Evolutionary conservation across 2,888 invertebrate species (phyloP).

Genomic region (Drosophila macrospina): DNA sequence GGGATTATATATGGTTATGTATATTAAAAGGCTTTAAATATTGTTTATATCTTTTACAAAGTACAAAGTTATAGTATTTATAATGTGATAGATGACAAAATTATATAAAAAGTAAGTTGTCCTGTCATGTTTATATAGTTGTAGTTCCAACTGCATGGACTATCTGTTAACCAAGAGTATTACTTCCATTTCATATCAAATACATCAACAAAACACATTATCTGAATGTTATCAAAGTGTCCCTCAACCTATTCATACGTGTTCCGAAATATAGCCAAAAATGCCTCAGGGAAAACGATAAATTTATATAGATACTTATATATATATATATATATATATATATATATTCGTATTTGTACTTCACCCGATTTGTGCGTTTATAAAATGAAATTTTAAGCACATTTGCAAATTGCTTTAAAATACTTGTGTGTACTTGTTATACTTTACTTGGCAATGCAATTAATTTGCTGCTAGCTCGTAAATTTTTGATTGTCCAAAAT

Average conservation of each 20-base stretch:
- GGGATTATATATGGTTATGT: no score
- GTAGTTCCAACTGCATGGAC: slow-evolving; percentile 20
- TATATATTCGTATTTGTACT: slow-evolving; percentile 7
- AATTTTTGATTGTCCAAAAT: slow-evolving; percentile 33
- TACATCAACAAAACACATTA: slow-evolving; percentile 1
- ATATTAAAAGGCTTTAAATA: not conserved
- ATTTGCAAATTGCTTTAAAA: slow-evolving; percentile 35
- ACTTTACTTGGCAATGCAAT: slow-evolving; percentile 27
- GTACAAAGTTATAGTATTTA: not conserved
- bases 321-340: not conserved
- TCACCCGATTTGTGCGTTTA: slow-evolving; percentile 13
- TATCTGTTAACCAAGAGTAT: not conserved
- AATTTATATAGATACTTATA: not conserved
- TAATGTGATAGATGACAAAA: not conserved
- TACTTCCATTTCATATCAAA: slow-evolving; percentile 7
- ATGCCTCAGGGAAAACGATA: slow-evolving; percentile 2
- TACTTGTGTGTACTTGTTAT: slow-evolving; percentile 43
- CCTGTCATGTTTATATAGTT: not conserved
- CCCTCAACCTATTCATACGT: slow-evolving; percentile 22
- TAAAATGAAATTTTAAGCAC: slow-evolving; percentile 11
- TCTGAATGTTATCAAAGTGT: slow-evolving; percentile 7
- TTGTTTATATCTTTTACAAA: not conserved
- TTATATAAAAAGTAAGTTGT: not conserved
- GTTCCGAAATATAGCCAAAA: slow-evolving; percentile 16
- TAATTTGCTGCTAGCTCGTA: slow-evolving; percentile 33